phyloP scores from a whole-genome alignment of 1,140 invertebrate genomes.

The Oreohelix idahoensis region DNA sequence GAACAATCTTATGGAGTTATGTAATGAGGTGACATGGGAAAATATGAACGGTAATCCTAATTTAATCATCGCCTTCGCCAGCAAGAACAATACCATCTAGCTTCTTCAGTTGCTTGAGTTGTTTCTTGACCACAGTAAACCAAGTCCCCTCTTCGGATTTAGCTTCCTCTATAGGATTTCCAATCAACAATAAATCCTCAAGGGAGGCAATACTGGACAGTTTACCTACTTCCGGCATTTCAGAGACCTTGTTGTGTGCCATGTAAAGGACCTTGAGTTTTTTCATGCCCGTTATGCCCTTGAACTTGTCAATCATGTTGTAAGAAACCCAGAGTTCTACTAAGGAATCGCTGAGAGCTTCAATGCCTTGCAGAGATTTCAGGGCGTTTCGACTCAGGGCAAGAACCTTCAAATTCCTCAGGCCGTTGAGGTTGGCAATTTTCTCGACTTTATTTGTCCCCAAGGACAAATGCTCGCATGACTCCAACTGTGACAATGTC shows the following conservation, averaged over 20 bases:
- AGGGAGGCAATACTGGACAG: slow-evolving; percentile 76
- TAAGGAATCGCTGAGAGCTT: slow-evolving; percentile 65
- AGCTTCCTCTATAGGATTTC: slow-evolving; percentile 29
- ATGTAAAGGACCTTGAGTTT: slow-evolving; percentile 79
- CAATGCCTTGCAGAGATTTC: slow-evolving; percentile 81
- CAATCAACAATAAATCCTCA: slow-evolving; percentile 52
- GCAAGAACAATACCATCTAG: slow-evolving; percentile 21
- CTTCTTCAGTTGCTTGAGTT: slow-evolving; percentile 11
- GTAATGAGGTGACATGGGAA: no score
- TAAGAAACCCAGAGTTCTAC: slow-evolving; percentile 46
- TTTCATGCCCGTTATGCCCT: slow-evolving; percentile 37
- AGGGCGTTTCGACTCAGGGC: slow-evolving; percentile 90
- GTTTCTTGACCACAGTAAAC: slow-evolving; percentile 1
- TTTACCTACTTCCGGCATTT: slow-evolving; percentile 86
- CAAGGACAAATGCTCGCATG: slow-evolving; percentile 82
- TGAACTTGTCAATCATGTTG: slow-evolving; percentile 44
- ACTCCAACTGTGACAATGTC: slow-evolving; percentile 69
- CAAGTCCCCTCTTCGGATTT: slow-evolving; percentile 1
- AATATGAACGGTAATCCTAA: no score
- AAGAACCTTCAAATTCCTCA: slow-evolving; percentile 85
- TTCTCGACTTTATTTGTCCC: slow-evolving; percentile 94
- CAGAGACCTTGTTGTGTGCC: slow-evolving; percentile 84
- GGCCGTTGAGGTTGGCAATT: slow-evolving; percentile 82
- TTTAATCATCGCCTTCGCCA: slow-evolving; percentile 1
- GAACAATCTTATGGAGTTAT: no score